Evolutionary conservation across 2,888 invertebrate genomes (phyloP), one percentile per base, ranked within the genome.

Genomic region (Morinoia aosen): DNA sequence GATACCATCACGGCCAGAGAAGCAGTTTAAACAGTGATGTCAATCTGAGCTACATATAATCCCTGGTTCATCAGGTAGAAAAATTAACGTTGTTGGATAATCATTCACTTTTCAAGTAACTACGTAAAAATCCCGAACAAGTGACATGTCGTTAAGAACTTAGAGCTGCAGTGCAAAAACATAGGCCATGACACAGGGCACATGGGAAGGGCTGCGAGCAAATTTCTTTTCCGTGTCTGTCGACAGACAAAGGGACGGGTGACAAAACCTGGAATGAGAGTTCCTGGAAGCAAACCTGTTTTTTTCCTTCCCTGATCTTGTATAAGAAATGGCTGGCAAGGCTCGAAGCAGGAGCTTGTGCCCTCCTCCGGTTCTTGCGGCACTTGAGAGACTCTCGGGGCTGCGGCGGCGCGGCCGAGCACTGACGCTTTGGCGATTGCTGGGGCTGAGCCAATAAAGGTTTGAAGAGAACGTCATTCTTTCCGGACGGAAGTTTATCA

Each of bases 401-500:
- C 33, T 8, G 76, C 8, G 33, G 76, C 25, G 76, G 76, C 25
- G 76, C 76, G 19, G 76, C 76, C 76, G 76, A 33, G 76, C 76
- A 76, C 76, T 16, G 76, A 76, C 76, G 76, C 33, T 76, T 16
- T 25, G 76, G 76, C 76, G 25, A 76, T 76, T 76, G 76, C 76
- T 76, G 76, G 33, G 76, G 76, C 76, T 76, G 76, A 76, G 76
- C 76, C 76, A 76, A 76, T 76, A 76, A 76, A 76, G 76, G 76
- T 33, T 76, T 76, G 76, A 76, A 76, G 76, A 76, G 25, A 76
- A 76, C 76, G 33, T 76, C 76, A 76, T 76, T 76, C 76, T 76
- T 76, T 76, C 76, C 33, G 16, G 33, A 10, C 76, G 25, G 25
- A 76, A 76, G 25, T 76, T 76, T 76, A 19, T 76, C 76, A 25